Conservation (phyloP, 2,888 invertebrate genomes). For the Doris montereyensis region DNA sequence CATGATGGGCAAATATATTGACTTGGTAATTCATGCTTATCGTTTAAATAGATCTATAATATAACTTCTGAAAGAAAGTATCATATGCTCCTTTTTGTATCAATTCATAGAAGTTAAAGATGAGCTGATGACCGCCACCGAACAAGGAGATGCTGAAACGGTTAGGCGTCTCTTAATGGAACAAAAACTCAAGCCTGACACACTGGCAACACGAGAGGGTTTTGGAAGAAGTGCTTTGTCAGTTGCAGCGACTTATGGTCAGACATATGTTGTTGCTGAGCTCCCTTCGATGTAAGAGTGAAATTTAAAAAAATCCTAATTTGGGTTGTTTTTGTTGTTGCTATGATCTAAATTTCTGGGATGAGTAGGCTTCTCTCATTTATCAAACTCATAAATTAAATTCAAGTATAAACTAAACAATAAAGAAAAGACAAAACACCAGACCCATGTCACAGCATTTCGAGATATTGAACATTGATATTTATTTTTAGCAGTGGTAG, state of each 20-base stretch:
- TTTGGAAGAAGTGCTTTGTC: slow-evolving; percentile 62
- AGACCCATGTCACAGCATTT: too few species aligned
- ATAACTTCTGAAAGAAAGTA: too few species aligned
- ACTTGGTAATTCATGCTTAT: too few species aligned
- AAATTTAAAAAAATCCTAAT: background rate
- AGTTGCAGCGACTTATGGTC: slow-evolving; percentile 69
- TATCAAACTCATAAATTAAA: too few species aligned
- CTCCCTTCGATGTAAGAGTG: background rate
- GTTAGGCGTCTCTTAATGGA: slow-evolving; percentile 51
- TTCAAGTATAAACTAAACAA: too few species aligned
- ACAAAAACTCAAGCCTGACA: slow-evolving; percentile 48
- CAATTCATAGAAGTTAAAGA: too few species aligned
- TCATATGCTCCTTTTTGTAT: too few species aligned
- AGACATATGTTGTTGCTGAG: slow-evolving; percentile 61
- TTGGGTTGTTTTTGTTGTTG: background rate
- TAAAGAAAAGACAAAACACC: too few species aligned
- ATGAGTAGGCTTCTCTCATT: background rate
- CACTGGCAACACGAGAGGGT: slow-evolving; percentile 49
- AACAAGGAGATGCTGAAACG: slow-evolving; percentile 54
- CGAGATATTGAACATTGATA: too few species aligned
- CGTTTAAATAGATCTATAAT: too few species aligned
- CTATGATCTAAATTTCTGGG: background rate
- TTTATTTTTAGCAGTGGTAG: too few species aligned
- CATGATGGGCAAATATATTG: too few species aligned
- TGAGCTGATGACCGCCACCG: slow-evolving; percentile 57